phyloP scores from a whole-genome alignment of 2,888 invertebrate genomes.

The Agonopterix arenella region DNA sequence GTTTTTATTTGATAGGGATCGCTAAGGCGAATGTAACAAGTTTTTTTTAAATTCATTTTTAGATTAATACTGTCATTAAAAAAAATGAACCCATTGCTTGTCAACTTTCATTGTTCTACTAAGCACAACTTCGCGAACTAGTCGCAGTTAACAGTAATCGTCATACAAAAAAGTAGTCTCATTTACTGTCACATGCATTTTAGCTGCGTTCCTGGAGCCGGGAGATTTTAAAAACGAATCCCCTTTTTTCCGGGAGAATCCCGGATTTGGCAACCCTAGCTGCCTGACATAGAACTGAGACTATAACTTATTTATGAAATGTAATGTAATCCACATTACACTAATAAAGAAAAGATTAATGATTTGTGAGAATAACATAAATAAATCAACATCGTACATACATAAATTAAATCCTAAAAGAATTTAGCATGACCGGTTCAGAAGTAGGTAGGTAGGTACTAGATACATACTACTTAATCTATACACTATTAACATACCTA shows the following conservation, averaged over 20 bases:
- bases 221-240: neutral
- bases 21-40: neutral
- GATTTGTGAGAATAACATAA: too few species aligned
- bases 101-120: constrained; percentile 2
- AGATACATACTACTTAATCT: too few species aligned
- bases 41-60: neutral
- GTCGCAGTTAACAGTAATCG: constrained; percentile 2
- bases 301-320: too few species aligned
- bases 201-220: neutral
- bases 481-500: too few species aligned
- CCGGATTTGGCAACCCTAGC: neutral
- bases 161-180: neutral
- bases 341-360: too few species aligned
- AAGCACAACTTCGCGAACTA: constrained; percentile 2
- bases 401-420: too few species aligned
- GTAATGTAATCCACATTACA: too few species aligned
- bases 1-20: constrained; percentile 2
- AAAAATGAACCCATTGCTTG: neutral
- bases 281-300: too few species aligned
- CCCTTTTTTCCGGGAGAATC: constrained; percentile 2
- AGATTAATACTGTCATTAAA: neutral
- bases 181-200: neutral
- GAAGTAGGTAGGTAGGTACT: too few species aligned
- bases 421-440: too few species aligned
- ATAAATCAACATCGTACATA: too few species aligned